phyloP scores from a whole-genome alignment of 1,140 invertebrate species.

The Ylistrum balloti region DNA sequence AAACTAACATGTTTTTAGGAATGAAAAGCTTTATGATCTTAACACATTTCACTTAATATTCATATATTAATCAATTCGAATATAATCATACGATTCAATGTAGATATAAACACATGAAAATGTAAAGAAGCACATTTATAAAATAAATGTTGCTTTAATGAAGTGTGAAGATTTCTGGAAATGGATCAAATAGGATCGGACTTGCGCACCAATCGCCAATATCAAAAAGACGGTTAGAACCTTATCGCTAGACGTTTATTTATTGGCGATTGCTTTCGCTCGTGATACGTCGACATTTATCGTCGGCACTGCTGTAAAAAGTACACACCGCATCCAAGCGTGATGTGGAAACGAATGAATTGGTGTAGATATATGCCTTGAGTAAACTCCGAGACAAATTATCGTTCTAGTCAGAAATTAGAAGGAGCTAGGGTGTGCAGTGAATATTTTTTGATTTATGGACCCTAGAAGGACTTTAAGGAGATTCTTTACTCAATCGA shows the following conservation, averaged over 20 bases:
- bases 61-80: no score
- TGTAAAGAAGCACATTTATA: no score
- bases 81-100: no score
- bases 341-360: slow-evolving; percentile 16
- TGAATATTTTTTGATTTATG: background rate
- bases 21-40: no score
- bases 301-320: background rate
- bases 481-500: background rate
- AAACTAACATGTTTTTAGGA: no score
- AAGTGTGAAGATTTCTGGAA: background rate
- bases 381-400: background rate
- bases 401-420: background rate
- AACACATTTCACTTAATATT: no score
- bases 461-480: background rate
- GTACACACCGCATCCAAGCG: background rate
- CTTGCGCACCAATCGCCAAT: background rate
- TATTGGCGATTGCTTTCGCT: background rate
- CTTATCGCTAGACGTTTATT: slow-evolving; percentile 6
- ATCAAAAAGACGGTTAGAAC: background rate
- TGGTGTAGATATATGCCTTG: background rate
- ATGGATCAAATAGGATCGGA: background rate
- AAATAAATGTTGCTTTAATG: background rate
- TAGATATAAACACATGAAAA: no score
- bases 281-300: background rate
- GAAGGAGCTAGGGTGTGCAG: background rate